Evolutionary conservation across 2,113 vertebrate genomes (phyloP).

Genomic region (Chaetura pelagica): DNA sequence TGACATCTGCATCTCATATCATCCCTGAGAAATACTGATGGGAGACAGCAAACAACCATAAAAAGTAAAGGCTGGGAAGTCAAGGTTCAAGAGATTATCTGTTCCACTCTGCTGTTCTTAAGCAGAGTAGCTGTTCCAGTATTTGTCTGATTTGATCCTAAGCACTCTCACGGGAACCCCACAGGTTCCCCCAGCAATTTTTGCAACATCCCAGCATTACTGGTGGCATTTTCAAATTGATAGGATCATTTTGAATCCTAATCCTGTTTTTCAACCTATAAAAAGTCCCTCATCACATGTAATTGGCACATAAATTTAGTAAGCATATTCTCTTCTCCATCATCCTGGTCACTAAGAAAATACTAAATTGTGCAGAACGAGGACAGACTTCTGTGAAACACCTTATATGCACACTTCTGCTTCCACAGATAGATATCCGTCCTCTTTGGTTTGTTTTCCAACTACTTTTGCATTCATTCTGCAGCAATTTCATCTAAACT

Average conservation of each 20-base stretch:
- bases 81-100: neutral
- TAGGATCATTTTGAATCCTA: neutral
- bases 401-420: neutral
- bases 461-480: slow-evolving; percentile 25
- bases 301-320: neutral
- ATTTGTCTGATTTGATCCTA: neutral
- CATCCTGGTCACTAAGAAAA: neutral
- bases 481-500: slow-evolving; percentile 20
- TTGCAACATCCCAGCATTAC: neutral
- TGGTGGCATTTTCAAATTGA: neutral
- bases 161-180: neutral
- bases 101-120: neutral
- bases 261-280: neutral
- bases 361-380: neutral
- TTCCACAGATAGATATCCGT: neutral
- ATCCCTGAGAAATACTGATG: neutral
- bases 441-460: neutral
- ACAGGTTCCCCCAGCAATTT: neutral
- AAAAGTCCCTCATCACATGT: neutral
- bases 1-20: neutral
- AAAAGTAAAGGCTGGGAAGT: neutral
- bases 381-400: neutral
- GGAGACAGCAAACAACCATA: neutral
- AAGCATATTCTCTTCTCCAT: neutral
- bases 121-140: neutral